Evolutionary conservation across 2,888 invertebrate species (phyloP), one percentile per base, ranked within the genome.

Genomic region (Protophormia terraenovae): DNA sequence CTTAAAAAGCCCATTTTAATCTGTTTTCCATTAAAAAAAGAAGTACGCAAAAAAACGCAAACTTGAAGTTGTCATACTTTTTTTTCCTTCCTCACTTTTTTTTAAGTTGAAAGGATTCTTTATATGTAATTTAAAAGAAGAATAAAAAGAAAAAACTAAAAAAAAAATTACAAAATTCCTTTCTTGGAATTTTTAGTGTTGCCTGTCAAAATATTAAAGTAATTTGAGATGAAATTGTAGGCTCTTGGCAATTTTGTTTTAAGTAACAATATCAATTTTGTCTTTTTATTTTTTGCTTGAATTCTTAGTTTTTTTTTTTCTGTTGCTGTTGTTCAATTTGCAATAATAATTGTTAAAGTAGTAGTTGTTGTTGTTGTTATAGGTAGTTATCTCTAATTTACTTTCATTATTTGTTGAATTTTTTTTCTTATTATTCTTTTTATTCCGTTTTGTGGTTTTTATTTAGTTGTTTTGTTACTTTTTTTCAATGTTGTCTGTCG

Each of bases 101-200:
- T 32, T 29, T 38, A 66, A 82, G 41, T 83, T 78, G 7, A 75
- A 69, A 60, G 67, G 62, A 73, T 83, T 86, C 75, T 60, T 73
- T 67, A n/a, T n/a, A n/a, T n/a, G 66, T 16, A 53, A 55, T 66
- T 47, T 45, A 60, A 32, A 38, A 24, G 22, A 24, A 32, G 35
- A 27, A 50, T 22, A n/a, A 14, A 58, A 60, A 35, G 32, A 60
- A 38, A 45, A 53, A 66, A 72, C 45, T 7, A 3, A 6, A 8
- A 47, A 27, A 41, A 69, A 71, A 41, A 60, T 16, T 53, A 32
- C 27, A 80, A 79, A 82, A 83, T 73, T 53, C 41, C 53, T 60
- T 75, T 67, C 73, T 3, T 35, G 35, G 45, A 72, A 66, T 66
- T 64, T 71, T 35, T 80, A 32, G 10, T 50, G 32, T 38, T 8